These are phyloP conservation scores for Teleogryllus occipitalis DNA, from an alignment of 1,140 invertebrate species.

Conservation along the genomic window DNA sequence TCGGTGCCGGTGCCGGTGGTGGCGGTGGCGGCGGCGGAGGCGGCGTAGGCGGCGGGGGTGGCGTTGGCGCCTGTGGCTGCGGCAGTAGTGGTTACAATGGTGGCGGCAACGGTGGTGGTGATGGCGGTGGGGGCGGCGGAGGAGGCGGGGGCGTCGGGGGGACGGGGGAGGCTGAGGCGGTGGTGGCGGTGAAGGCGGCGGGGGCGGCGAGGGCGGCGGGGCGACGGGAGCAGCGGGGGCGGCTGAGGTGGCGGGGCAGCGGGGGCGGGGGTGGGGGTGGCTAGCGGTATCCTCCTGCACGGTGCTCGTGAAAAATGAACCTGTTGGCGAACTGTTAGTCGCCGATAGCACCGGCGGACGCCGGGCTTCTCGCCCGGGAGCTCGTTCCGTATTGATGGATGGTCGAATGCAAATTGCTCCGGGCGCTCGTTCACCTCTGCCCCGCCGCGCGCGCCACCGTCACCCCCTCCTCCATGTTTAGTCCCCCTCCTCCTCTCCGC, in stretches of 20 bases:
- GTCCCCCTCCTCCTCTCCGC: not conserved
- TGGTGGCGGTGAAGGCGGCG: no score
- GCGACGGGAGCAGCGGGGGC: no score
- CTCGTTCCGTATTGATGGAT: not conserved
- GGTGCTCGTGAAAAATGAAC: not conserved
- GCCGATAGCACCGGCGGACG: not conserved
- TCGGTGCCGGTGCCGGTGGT: not conserved
- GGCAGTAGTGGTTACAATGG: no score
- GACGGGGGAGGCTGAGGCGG: no score
- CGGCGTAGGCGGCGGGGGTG: no score
- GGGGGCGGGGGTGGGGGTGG: no score
- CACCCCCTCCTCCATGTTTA: not conserved
- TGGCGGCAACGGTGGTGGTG: no score
- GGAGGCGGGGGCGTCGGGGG: no score
- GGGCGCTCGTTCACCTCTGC: not conserved
- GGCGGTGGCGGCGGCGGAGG: no score
- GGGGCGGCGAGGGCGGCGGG: no score
- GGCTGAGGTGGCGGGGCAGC: no score
- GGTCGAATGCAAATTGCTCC: not conserved
- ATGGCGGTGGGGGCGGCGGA: not conserved
- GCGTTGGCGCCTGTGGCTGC: no score
- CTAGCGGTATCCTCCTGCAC: not conserved
- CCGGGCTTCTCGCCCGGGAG: not conserved
- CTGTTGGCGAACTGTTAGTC: not conserved
- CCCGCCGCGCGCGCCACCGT: not conserved